phyloP scores from a whole-genome alignment of 53 echinoderm and acorn worm genomes.

The Henricia sp. region DNA sequence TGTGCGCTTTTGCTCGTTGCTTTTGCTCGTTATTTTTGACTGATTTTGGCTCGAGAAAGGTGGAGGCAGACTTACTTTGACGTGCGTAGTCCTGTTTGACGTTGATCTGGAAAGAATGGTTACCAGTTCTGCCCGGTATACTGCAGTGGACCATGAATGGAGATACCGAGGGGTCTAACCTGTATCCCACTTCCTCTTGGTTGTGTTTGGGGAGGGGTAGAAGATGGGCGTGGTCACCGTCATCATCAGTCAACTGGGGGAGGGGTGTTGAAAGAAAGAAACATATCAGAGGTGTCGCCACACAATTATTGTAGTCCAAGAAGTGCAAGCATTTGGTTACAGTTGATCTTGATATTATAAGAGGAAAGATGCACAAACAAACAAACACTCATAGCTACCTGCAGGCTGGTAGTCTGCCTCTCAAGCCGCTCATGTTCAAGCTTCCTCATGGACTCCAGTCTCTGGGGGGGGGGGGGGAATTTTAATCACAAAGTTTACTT shows the following conservation, averaged over 20 bases:
- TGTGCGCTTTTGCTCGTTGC: no score
- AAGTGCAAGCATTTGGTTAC: no score
- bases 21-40: not conserved
- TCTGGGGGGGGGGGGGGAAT: slow-evolving; percentile 21
- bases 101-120: slow-evolving; percentile 7
- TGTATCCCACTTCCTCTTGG: slow-evolving; percentile 11
- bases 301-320: not conserved
- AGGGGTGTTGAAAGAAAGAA: not conserved
- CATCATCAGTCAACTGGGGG: slow-evolving; percentile 71
- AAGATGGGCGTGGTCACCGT: slow-evolving; percentile 77
- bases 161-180: slow-evolving; percentile 34
- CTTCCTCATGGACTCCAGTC: slow-evolving; percentile 62
- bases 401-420: slow-evolving; percentile 38
- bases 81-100: slow-evolving; percentile 80
- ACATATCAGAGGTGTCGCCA: not conserved
- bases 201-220: slow-evolving; percentile 79
- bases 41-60: not conserved
- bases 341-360: not conserved
- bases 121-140: slow-evolving; percentile 13
- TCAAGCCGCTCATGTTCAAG: slow-evolving; percentile 63
- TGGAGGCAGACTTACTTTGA: slow-evolving; percentile 61
- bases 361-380: no score
- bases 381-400: slow-evolving; percentile 4
- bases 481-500: no score
- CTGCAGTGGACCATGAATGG: slow-evolving; percentile 39